Percentiles rank a stretch among this genome's conserved stretches.
Conservation (phyloP, 1,140 invertebrate genomes). For the Zelostemma sp. region DNA sequence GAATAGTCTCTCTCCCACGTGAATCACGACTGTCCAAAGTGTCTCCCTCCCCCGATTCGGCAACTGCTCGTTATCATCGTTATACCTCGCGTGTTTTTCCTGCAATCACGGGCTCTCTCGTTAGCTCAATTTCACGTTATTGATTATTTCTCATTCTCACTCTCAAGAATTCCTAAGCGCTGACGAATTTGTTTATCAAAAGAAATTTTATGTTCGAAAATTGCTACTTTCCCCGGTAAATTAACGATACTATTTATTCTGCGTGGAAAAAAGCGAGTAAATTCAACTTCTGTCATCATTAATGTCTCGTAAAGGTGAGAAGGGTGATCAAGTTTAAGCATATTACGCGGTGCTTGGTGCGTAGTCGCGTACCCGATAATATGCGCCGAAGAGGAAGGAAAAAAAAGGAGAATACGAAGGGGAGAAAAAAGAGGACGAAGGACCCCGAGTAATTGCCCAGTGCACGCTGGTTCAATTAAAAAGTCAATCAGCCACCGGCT, state of each 20-base stretch:
- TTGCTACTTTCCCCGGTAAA: no score
- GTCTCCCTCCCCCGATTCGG: background rate
- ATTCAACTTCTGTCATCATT: constrained; percentile 3
- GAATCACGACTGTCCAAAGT: constrained; percentile 7
- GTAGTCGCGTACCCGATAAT: background rate
- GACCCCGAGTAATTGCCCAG: constrained; percentile 20
- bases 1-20: constrained; percentile 5
- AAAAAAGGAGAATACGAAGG: constrained; percentile 6
- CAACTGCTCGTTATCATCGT: constrained; percentile 13
- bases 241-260: no score
- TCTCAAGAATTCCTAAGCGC: background rate
- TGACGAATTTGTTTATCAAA: no score
- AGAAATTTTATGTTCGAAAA: no score
- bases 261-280: no score
- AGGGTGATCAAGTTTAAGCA: background rate
- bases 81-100: constrained; percentile 6
- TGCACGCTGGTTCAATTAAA: constrained; percentile 34
- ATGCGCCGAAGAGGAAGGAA: constrained; percentile 5
- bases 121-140: constrained; percentile 3
- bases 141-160: constrained; percentile 5
- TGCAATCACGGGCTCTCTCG: constrained; percentile 15
- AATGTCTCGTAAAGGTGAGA: constrained; percentile 2
- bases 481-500: constrained; percentile 32
- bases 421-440: constrained; percentile 7
- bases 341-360: background rate